Conservation (phyloP, 2,888 invertebrate genomes). For the Cepaea hortensis region DNA sequence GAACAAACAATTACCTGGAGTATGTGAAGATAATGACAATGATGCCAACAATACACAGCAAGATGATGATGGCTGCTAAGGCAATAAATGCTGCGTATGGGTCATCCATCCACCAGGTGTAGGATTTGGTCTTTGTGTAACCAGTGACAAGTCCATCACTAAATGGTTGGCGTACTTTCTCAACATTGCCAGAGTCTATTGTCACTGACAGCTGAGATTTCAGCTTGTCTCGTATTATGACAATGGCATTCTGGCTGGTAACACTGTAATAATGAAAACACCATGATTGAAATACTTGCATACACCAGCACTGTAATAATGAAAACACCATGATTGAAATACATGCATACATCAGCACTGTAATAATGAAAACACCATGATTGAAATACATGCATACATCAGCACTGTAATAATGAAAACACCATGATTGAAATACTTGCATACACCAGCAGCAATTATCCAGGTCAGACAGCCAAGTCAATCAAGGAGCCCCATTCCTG, state of each 20-base stretch:
- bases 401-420: neutral
- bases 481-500: no score
- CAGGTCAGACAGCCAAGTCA: no score
- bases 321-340: neutral
- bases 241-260: neutral
- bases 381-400: no score
- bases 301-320: neutral
- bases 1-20: conserved; percentile 83
- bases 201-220: neutral
- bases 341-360: neutral
- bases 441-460: no score
- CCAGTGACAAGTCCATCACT: conserved; percentile 46
- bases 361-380: neutral
- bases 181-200: conserved; percentile 25
- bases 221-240: neutral
- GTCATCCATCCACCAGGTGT: conserved; percentile 77
- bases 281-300: neutral
- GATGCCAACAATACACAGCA: conserved; percentile 90
- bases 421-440: neutral
- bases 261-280: conserved; percentile 2
- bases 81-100: conserved; percentile 93
- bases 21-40: conserved; percentile 95
- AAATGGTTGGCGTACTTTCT: conserved; percentile 60
- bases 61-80: conserved; percentile 90
- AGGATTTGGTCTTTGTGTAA: conserved; percentile 63